These are phyloP conservation scores for Coelogynopora nodosa DNA, from an alignment of 2,888 invertebrate species.

Conservation along the genomic window DNA sequence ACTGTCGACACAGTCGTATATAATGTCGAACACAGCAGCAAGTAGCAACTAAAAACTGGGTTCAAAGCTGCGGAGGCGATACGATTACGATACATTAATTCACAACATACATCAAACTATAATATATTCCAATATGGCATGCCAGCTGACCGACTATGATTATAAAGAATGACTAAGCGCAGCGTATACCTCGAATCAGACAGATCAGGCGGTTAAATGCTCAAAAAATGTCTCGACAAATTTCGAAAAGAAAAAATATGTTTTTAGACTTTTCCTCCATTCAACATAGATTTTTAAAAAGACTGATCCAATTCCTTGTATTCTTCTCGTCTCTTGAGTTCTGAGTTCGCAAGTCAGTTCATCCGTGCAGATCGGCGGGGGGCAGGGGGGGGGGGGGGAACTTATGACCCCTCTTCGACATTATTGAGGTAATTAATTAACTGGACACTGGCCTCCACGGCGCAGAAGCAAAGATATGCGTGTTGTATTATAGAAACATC, in stretches of 20 bases:
- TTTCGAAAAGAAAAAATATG: no score
- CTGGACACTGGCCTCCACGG: not conserved
- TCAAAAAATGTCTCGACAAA: no score
- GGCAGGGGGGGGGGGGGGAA: not conserved
- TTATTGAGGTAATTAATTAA: constrained; percentile 25
- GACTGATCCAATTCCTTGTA: no score
- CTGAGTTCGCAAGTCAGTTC: not conserved
- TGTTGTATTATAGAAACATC: not conserved
- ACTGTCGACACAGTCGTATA: no score
- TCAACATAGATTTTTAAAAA: no score
- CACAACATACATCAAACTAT: no score
- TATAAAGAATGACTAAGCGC: not conserved
- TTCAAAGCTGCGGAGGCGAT: no score
- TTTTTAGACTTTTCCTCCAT: no score
- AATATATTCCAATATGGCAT: not conserved
- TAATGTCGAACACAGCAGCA: no score
- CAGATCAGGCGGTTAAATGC: not conserved
- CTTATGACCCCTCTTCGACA: constrained; percentile 64
- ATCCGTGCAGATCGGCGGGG: not conserved
- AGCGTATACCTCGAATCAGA: not conserved
- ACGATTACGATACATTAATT: no score
- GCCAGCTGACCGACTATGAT: not conserved
- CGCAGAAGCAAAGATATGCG: not conserved
- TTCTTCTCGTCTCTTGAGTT: no score
- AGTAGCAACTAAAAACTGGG: no score